These are phyloP conservation scores for Drosophila rellima DNA, from an alignment of 2,888 invertebrate genomes.

Conservation along the genomic window DNA sequence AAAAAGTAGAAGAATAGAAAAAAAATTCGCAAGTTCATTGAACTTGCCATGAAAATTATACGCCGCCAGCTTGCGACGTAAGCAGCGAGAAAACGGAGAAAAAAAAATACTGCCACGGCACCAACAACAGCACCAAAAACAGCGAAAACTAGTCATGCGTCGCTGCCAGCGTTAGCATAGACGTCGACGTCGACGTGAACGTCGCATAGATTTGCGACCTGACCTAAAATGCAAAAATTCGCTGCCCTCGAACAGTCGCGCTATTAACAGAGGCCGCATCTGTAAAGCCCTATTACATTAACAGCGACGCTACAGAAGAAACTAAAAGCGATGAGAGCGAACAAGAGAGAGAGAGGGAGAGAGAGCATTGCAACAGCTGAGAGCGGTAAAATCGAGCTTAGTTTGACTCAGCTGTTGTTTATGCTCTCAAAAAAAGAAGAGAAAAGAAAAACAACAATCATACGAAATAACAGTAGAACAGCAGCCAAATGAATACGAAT, in stretches of 20 bases:
- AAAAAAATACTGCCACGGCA: slow-evolving; percentile 21
- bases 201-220: slow-evolving; percentile 84
- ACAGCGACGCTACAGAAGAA: slow-evolving; percentile 23
- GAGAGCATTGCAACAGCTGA: slow-evolving; percentile 14
- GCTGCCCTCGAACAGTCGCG: slow-evolving; percentile 35
- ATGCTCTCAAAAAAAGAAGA: slow-evolving; percentile 10
- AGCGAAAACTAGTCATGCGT: slow-evolving; percentile 69
- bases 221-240: slow-evolving; percentile 84
- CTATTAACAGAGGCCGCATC: slow-evolving; percentile 54
- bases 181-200: slow-evolving; percentile 37
- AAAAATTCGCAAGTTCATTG: slow-evolving; percentile 83
- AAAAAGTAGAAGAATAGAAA: slow-evolving; percentile 30
- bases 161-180: slow-evolving; percentile 56
- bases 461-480: slow-evolving; percentile 1
- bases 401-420: slow-evolving; percentile 44
- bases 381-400: slow-evolving; percentile 1
- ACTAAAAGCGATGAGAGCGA: neutral
- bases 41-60: slow-evolving; percentile 81
- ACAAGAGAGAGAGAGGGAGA: slow-evolving; percentile 1
- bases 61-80: slow-evolving; percentile 49
- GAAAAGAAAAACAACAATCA: neutral
- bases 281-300: slow-evolving; percentile 49
- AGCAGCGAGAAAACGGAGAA: slow-evolving; percentile 50
- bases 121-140: slow-evolving; percentile 11
- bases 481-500: neutral